Base-by-base conservation (phyloP, 2,113 vertebrate genomes). In the Zapornia atra region DNA sequence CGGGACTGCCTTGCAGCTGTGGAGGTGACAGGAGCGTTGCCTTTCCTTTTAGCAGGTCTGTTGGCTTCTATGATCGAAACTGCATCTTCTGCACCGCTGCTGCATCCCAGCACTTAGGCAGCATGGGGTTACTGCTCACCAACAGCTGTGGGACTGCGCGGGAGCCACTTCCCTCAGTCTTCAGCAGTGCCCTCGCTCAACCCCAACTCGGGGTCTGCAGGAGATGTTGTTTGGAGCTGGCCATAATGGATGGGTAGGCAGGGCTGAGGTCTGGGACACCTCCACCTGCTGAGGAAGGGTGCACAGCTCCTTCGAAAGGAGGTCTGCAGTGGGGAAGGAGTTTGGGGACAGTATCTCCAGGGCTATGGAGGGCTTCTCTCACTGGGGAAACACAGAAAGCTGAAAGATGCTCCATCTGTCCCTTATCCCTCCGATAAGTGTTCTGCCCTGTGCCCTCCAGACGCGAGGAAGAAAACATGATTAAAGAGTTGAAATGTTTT, bases 361-460 rank as follows among this genome's bases (percentile, higher is more conserved):
- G 63, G 50, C 22, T 5, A 9, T 12, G n/a, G 31, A 54, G 48
- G 77, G 48, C 21, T 69, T 40, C 28, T 79, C 25, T 79, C 5
- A 8, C 50, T 36, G 50, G 54, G 61, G 54, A 79, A 85, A 79
- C 15, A 42, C 15, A 46, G 46, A 76, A 92, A 80, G 10, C 82
- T 73, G 85, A 40, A 87, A 61, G 57, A 68, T 63, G 15, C 9
- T 82, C 61, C 64, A 64, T 75, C 86, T 91, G 69, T 73, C 72
- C 61, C 90, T 95, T 66, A 86, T 16, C 82, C 31, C 26, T 57
- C 68, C 16, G 18, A 78, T 88, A 87, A 96, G 63, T 77, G 68
- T 88, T 92, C 36, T 63, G 36, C 61, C 50, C 64, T 50, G 31
- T 94, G 82, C 91, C 96, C 86, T 94, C 93, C 95, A 96, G 96